These are phyloP conservation scores for Blastobasis adustella DNA, from an alignment of 2,888 invertebrate genomes.

Conservation along the genomic window DNA sequence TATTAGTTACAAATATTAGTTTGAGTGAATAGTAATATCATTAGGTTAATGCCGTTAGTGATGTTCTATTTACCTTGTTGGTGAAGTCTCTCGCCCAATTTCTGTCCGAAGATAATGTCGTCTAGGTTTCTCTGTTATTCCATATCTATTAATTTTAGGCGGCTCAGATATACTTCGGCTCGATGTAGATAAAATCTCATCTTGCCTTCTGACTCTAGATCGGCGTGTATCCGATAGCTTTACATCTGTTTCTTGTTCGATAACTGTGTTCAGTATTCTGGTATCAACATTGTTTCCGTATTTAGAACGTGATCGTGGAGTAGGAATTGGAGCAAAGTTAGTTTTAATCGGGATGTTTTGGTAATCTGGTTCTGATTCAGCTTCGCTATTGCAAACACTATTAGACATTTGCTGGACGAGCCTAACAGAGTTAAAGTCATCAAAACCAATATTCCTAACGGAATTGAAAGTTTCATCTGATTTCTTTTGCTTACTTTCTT, in stretches of 20 bases:
- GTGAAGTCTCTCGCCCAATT: constrained; percentile 8
- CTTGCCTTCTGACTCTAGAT: constrained; percentile 36
- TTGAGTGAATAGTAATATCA: neutral
- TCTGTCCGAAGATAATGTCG: constrained; percentile 10
- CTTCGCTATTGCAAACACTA: constrained; percentile 60
- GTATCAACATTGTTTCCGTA: constrained; percentile 33
- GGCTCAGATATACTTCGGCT: constrained; percentile 56
- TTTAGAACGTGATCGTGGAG: constrained; percentile 48
- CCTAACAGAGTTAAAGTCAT: constrained; percentile 54
- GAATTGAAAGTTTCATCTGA: too few relatives aligned
- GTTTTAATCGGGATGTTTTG: constrained; percentile 49
- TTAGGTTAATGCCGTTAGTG: neutral
- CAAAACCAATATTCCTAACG: constrained; percentile 16
- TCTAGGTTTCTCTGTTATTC: constrained; percentile 20
- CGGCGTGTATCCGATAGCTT: constrained; percentile 27
- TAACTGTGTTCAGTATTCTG: constrained; percentile 40
- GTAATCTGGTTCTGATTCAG: constrained; percentile 57
- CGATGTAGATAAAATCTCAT: constrained; percentile 20
- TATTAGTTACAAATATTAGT: too few relatives aligned
- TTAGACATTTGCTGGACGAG: constrained; percentile 55
- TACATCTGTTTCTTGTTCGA: constrained; percentile 35
- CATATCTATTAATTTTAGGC: constrained; percentile 34
- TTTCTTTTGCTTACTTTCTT: constrained; percentile 3
- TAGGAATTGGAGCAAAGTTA: constrained; percentile 45
- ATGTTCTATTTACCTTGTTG: constrained; percentile 13